Evolutionary conservation across 1,140 invertebrate genomes (phyloP).

Genomic region (Helicoverpa armigera): DNA sequence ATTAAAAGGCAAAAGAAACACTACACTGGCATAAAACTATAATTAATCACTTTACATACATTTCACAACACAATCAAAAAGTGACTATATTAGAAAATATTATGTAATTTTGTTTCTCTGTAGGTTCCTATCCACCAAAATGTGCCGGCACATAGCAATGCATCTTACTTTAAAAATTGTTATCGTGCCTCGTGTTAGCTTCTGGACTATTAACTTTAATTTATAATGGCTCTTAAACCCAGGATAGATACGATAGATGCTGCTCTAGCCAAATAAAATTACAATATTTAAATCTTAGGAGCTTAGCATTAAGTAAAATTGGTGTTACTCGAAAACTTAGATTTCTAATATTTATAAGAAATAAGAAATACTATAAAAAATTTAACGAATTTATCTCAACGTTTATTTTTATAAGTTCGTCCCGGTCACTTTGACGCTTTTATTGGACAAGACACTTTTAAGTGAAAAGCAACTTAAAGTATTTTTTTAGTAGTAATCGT

Average conservation of each 20-base stretch:
- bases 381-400: no score
- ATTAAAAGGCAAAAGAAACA: no score
- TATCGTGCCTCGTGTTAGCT: background rate
- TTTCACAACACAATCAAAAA: background rate
- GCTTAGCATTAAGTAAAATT: background rate
- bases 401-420: no score
- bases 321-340: no score
- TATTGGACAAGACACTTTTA: no score
- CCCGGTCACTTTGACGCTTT: no score
- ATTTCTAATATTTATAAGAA: no score
- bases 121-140: background rate
- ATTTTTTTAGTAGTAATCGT: no score
- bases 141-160: background rate
- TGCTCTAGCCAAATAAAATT: conserved; percentile 24
- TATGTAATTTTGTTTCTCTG: background rate
- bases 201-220: conserved; percentile 20
- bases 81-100: background rate
- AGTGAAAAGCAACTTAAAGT: no score
- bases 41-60: background rate
- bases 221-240: conserved; percentile 30
- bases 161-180: conserved; percentile 33
- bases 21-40: no score
- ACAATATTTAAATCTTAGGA: conserved; percentile 24
- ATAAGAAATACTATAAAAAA: no score
- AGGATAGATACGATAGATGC: conserved; percentile 25